Base-by-base conservation (phyloP, 1,140 invertebrate species). In the Cephus cinctus region DNA sequence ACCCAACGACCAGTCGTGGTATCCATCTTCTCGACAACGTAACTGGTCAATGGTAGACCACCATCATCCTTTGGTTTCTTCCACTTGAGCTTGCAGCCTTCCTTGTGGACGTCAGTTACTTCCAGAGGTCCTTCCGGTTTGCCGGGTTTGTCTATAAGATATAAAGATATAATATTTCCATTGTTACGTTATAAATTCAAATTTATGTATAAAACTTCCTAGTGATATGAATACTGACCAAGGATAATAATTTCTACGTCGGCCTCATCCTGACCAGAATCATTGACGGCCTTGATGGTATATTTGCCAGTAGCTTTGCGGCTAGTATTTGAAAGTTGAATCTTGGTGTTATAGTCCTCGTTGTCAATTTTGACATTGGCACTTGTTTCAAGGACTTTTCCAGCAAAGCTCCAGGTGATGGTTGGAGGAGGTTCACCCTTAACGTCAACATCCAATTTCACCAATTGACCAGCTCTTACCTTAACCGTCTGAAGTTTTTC, bases 1-100 rank as follows among this genome's bases (percentile, higher is more conserved):
- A 88, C 83, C 88, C 92, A 94, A 76, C 92, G 89, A 30, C 92
- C 92, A 9, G 90, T 89, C 16, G 86, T 80, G 0, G 83, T 81
- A 65, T 96, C 92, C 86, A 94, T 92, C 78, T 96, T 96, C 74
- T 98, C 96, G 45, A 98, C 78, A 11, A 94, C 76, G 67, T 94
- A 98, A 8, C 88, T 86, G 19, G 88, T 89, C 36, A 98, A 80
- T 4, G 96, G 95, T 22, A 95, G 76, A 35, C 94, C 95, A 47
- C 96, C 96, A 61, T 97, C 94, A 69, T 98, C 95, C 70, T 90
- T 91, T 5, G 96, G 92, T 64, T 92, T 92, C 12, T 92, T 90
- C 97, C 97, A 99, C 56, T 90, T 88, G 4, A 99, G 77, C 65
- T 94, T 98, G 65, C 92, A 94, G 19, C 92, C 91, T 65, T 98